Conservation (phyloP, 2,797 vertebrate genomes). For the Macropus fuliginosus region DNA sequence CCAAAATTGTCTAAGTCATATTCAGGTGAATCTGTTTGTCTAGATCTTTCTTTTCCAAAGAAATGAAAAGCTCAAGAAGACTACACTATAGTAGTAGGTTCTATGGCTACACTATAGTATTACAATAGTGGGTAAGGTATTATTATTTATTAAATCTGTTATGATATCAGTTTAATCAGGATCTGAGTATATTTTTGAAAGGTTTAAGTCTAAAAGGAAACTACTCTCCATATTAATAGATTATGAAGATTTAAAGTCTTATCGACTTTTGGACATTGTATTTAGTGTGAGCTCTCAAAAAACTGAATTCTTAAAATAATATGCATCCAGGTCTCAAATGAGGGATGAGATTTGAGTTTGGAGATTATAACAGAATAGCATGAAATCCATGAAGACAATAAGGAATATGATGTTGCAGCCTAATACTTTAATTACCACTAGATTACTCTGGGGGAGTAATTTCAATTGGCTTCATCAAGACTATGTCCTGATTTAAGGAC, state of each 20-base stretch:
- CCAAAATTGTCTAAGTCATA: neutral
- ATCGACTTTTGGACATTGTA: neutral
- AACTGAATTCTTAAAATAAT: neutral
- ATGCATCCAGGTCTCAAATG: neutral
- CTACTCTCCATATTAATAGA: neutral
- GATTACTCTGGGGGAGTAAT: neutral
- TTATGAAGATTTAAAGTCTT: neutral
- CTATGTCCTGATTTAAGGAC: neutral
- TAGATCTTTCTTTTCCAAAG: neutral
- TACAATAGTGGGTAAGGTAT: neutral
- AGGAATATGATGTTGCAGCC: neutral
- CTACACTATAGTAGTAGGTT: neutral
- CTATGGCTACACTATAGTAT: neutral
- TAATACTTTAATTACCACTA: conserved; percentile 44
- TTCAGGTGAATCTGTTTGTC: neutral
- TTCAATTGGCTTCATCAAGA: neutral
- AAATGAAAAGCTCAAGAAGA: neutral
- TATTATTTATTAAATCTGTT: neutral
- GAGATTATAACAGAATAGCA: neutral
- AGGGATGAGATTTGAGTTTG: neutral
- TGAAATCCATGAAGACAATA: conserved; percentile 44
- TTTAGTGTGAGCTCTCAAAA: neutral
- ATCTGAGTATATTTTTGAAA: neutral
- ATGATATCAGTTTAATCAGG: neutral
- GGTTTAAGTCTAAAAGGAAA: neutral